Evolutionary conservation across 2,797 vertebrate genomes (phyloP), one percentile per base, ranked within the genome.

Genomic region (Pseudopleuronectes americanus): DNA sequence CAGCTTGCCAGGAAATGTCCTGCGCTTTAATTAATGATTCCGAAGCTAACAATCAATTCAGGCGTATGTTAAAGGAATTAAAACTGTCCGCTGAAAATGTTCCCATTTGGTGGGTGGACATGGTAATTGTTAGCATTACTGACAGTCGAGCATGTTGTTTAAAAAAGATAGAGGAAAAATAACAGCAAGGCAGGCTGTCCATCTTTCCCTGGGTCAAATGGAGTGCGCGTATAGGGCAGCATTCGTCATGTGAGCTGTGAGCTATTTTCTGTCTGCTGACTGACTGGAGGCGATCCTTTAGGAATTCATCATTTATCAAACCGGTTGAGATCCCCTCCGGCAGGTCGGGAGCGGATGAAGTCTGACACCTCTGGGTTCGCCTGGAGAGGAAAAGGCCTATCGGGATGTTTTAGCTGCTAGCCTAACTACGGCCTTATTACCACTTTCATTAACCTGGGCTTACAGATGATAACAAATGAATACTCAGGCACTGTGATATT

Each of bases 71-170:
- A 90, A 89, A 92, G 83, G 77, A 83, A 91, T 92, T 84, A 90
- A 93, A 92, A 82, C 77, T 71, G 75, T 85, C 84, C 71, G 62
- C 74, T 83, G 86, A 86, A 94, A 92, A 91, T 88, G 86, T 87
- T 90, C 77, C 75, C 71, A 80, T 85, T 86, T 84, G 91, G 89
- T 90, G 76, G 86, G 83, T 76, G 87, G 85, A 87, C 66, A 6
- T 82, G 72, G 64, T 89, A 92, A 91, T 92, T 91, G 82, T 92
- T 91, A 81, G 91, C 87, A 68, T 90, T 93, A 94, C 92, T 94
- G 90, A 84, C 92, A 93, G 76, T 77, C 45, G 51, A 73, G 71
- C 61, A 68, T 78, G 84, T 66, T 81, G 79, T 89, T 84, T 86
- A 87, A 45, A 87, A 88, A 75, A 81, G 49, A 84, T 36, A 51